These are phyloP conservation scores for Parapristionchus giblindavisi DNA, from an alignment of 2,888 invertebrate genomes.

Conservation along the genomic window DNA sequence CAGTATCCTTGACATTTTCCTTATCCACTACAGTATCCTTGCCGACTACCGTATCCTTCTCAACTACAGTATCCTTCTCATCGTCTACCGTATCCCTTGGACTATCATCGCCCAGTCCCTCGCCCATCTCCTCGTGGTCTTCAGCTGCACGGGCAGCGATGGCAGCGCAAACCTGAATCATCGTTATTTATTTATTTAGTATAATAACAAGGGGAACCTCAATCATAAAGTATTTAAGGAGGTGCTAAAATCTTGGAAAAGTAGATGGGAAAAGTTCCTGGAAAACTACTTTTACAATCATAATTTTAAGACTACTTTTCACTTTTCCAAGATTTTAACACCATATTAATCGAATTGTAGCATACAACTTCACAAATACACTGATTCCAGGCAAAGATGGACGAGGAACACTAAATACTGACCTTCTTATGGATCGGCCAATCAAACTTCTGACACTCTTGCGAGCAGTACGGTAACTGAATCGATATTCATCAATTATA, in stretches of 20 bases:
- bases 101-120: conserved; percentile 10
- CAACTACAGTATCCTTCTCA: not conserved
- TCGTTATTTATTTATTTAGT: too few relatives aligned
- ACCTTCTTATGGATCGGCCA: conserved; percentile 73
- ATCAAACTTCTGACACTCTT: conserved; percentile 89
- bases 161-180: conserved; percentile 47
- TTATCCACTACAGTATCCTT: not conserved
- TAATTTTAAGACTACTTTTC: too few relatives aligned
- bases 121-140: conserved; percentile 22
- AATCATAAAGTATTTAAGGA: too few relatives aligned
- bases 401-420: too few relatives aligned
- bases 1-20: not conserved
- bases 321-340: too few relatives aligned
- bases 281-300: too few relatives aligned
- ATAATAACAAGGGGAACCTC: too few relatives aligned
- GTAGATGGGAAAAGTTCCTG: too few relatives aligned
- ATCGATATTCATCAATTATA: not conserved
- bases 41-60: not conserved
- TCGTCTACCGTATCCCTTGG: not conserved
- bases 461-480: conserved; percentile 82
- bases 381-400: too few relatives aligned
- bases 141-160: conserved; percentile 39
- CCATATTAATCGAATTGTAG: too few relatives aligned
- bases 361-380: too few relatives aligned
- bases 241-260: too few relatives aligned